Evolutionary conservation across 1,140 invertebrate genomes (phyloP), one percentile per base, ranked within the genome.

Genomic region (Bombus pascuorum): DNA sequence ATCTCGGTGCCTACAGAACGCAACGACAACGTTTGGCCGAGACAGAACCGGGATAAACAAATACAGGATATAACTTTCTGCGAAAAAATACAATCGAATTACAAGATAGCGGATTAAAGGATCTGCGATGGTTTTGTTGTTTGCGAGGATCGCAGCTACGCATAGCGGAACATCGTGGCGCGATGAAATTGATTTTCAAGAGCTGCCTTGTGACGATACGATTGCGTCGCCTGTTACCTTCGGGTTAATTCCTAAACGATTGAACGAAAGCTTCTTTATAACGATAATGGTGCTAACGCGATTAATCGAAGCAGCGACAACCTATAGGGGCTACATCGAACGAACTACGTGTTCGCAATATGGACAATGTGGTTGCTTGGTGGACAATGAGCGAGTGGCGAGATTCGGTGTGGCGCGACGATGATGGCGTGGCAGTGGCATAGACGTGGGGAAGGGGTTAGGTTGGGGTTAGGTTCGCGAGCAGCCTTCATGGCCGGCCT

Each of bases 361-460:
- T 53, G 39, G n/a, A 37, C 73, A 57, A 28, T n/a, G 42, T 28
- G 32, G 22, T 42, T n/a, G 70, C 9, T 37, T 25, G 18, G 37
- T 25, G 28, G 34, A 37, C 32, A 18, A 34, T 4, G n/a, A 15
- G n/a, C 28, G 32, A 22, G 65, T 22, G 32, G n/a, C 65, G 66
- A 18, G 66, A 9, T 15, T 9, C 32, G 15, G 15, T 6, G 34
- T 28, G 68, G 12, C 68, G 34, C 22, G 66, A 22, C 22, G 25
- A 18, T 13, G 59, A 34, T 59, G 32, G n/a, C 65, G 32, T 34
- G 66, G 32, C 32, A 34, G 66, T 37, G 66, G 66, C 18, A 5
- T 68, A 25, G 66, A 71, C n/a, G 70, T 37, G 65, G 57, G 44
- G 82, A 77, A 86, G 87, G 91, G 92, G 86, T 89, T 53, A 6